These are phyloP conservation scores for Cheilosia variabilis DNA, from an alignment of 2,888 invertebrate species.

Conservation along the genomic window DNA sequence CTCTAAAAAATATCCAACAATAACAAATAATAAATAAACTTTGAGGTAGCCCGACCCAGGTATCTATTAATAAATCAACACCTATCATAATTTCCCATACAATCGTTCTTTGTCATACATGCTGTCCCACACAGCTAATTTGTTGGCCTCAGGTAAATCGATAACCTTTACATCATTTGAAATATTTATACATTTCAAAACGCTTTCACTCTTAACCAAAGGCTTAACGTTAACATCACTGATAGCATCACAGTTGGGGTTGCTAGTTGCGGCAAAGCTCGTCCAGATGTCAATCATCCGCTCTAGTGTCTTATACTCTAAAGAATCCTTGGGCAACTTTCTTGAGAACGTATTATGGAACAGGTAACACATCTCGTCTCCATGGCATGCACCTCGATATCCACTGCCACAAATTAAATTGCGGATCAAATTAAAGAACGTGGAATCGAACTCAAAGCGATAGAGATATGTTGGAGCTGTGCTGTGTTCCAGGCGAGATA, in stretches of 20 bases:
- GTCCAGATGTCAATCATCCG: conserved; percentile 82
- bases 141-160: conserved; percentile 78
- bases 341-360: conserved; percentile 79
- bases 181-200: conserved; percentile 80
- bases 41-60: conserved; percentile 42
- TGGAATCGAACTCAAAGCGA: conserved; percentile 82
- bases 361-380: conserved; percentile 82
- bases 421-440: conserved; percentile 81
- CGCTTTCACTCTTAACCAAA: conserved; percentile 67
- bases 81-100: conserved; percentile 55
- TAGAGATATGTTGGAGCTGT: conserved; percentile 80
- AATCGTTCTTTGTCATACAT: conserved; percentile 78
- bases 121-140: conserved; percentile 79
- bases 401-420: conserved; percentile 78
- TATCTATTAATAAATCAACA: not conserved
- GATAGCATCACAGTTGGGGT: conserved; percentile 80
- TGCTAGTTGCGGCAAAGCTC: conserved; percentile 80
- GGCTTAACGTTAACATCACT: conserved; percentile 78
- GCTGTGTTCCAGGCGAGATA: conserved; percentile 78
- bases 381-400: conserved; percentile 81
- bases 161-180: conserved; percentile 79
- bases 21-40: conserved; percentile 38
- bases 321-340: conserved; percentile 76
- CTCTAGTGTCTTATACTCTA: conserved; percentile 80
- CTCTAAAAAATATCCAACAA: conserved; percentile 20